These are phyloP conservation scores for Burhinus bistriatus DNA, from an alignment of 2,113 vertebrate species.

Conservation along the genomic window DNA sequence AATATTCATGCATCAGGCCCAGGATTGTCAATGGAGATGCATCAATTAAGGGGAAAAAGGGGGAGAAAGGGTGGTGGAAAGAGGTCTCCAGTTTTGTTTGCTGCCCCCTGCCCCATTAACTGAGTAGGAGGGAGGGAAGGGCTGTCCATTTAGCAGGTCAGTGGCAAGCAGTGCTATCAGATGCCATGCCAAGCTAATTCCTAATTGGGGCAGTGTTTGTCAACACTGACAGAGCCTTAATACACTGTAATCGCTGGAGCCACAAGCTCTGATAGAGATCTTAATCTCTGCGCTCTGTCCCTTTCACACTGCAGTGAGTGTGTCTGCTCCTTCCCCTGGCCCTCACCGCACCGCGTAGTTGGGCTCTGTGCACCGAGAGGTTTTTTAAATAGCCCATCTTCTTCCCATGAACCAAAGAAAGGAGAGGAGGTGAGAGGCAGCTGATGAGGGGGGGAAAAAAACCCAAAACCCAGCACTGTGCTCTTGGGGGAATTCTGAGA, in stretches of 20 bases:
- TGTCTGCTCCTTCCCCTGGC: not conserved
- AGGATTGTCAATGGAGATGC: not conserved
- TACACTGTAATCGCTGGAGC: constrained; percentile 68
- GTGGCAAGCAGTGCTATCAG: constrained; percentile 57
- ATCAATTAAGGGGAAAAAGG: not conserved
- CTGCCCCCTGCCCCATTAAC: not conserved
- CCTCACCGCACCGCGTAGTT: not conserved
- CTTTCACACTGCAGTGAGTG: not conserved
- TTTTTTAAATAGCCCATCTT: not conserved
- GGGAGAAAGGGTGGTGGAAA: not conserved
- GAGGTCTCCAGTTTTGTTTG: not conserved
- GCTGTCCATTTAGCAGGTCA: constrained; percentile 64
- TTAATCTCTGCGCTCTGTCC: constrained; percentile 61
- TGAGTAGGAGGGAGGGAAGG: not conserved
- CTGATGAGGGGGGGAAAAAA: not conserved
- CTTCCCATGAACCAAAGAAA: not conserved
- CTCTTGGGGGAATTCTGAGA: not conserved
- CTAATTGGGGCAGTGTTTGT: constrained; percentile 79
- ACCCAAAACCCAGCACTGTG: rapidly evolving
- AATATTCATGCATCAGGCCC: not conserved
- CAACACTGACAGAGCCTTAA: constrained; percentile 66
- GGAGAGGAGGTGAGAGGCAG: not conserved
- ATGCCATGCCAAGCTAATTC: constrained; percentile 73
- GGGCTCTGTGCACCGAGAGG: not conserved
- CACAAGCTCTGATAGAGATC: constrained; percentile 72